Evolutionary conservation across 2,113 vertebrate genomes (phyloP), one percentile per base, ranked within the genome.

Genomic region (Tupaia tana): DNA sequence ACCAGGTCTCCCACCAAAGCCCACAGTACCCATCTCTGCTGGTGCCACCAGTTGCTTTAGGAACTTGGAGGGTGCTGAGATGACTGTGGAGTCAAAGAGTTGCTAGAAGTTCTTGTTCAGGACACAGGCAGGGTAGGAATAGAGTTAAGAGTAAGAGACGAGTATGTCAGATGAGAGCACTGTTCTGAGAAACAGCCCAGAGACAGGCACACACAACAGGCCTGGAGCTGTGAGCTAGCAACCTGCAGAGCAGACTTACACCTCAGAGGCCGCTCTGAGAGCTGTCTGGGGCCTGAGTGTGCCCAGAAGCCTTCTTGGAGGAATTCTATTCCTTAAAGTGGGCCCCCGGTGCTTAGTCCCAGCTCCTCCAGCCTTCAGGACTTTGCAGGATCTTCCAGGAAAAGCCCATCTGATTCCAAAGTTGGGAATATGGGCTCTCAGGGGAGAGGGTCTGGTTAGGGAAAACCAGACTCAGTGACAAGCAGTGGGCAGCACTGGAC

Each of bases 361-460:
- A 97, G 94, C 89, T 97, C 95, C 95, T 96, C 82, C 82, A 95
- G 96, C 97, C 97, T 97, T 98, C 97, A 96, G 97, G 97, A 98
- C 97, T 98, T 98, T 95, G 80, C 97, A 96, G 97, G 95, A 96
- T 98, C 98, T 98, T 97, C 96, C 78, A 97, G 97, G 92, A 98
- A 98, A 86, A 98, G 66, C 81, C 86, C 96, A 97, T 97, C 97
- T 98, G 94, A 97, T 98, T 97, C 96, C 97, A 97, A 97, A 98
- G 96, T 97, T 98, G 95, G 97, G 97, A 97, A 97, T 94, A 91
- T 52, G 96, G 87, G 92, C 89, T 96, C 93, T 58, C 97, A 96
- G 90, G 95, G 86, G 89, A 92, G 82, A 91, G 91, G 22, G 95
- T 25, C 70, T 69, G 61, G 94, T 94, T 75, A 96, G 92, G 94